Evolutionary conservation across 2,797 vertebrate genomes (phyloP), one percentile per base, ranked within the genome.

Genomic region (Gastrophryne carolinensis): DNA sequence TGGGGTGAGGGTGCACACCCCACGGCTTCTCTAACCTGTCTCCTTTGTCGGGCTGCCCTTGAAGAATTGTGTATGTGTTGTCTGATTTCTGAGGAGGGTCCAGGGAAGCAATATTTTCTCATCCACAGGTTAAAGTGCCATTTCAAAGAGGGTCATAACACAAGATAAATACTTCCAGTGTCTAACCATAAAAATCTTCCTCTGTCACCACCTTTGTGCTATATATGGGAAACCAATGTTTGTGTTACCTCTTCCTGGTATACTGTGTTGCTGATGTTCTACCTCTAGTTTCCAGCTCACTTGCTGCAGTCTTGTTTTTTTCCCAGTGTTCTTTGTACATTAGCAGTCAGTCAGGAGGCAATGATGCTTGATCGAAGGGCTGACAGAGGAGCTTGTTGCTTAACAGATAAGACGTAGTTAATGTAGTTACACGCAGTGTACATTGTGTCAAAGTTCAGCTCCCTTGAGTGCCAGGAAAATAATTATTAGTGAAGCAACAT

Each of bases 401-500:
- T 64, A 73, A 57, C 72, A 57, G 39, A 54, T 52, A 62, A 27
- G 57, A 61, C 56, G 60, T 26, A 56, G 71, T 72, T 72, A 72
- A 73, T 61, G 29, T 64, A 44, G 58, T 73, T 73, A 56, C 21
- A 35, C 24, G 13, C 29, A 47, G 24, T 72, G 53, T 72, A 72
- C 35, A 30, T 9, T 17, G 39, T 34, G 67, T 47, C 53, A 58
- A 53, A 56, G 32, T 30, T 44, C 17, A 60, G 12, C 49, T 41
- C 39, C 12, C 39, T 44, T 26, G 19, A 30, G 41, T 64, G 41
- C 29, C 3, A 2, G 4, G 17, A 58, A 30, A 34, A 58, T 58
- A 34, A 27, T 19, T 10, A 56, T 27, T n/a, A 27, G 52, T 56
- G 26, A 54, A 56, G 52, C 52, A 58, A 32, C 17, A 58, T 34